Conservation (phyloP, 2,888 invertebrate species). For the Adineta ricciae region DNA sequence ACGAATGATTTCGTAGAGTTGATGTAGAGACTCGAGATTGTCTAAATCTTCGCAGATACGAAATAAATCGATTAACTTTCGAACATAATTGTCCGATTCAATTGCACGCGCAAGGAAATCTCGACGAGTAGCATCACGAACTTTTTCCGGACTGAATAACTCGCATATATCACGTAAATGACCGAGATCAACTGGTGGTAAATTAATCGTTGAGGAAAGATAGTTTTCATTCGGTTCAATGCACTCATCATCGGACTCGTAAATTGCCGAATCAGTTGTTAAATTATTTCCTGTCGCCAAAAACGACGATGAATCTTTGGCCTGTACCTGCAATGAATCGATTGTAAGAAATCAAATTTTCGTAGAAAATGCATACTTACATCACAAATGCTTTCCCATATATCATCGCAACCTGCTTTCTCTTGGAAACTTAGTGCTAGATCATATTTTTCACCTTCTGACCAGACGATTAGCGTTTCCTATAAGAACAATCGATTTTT, state of each 20-base stretch:
- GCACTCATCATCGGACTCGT: constrained; percentile 45
- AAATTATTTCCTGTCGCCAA: constrained; percentile 45
- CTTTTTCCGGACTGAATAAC: constrained; percentile 39
- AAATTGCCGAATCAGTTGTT: constrained; percentile 75
- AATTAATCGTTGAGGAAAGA: constrained; percentile 78
- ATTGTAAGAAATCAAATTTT: background rate
- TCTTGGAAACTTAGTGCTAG: constrained; percentile 98
- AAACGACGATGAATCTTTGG: constrained; percentile 75
- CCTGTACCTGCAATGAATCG: constrained; percentile 67
- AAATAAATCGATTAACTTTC: constrained; percentile 30
- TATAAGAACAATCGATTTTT: constrained; percentile 43
- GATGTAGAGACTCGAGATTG: constrained; percentile 73
- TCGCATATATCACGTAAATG: constrained; percentile 88
- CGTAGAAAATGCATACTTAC: constrained; percentile 51
- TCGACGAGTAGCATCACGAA: constrained; percentile 25
- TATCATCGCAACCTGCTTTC: constrained; percentile 98
- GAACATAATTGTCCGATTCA: constrained; percentile 24
- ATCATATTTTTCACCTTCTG: constrained; percentile 97
- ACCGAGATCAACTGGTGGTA: constrained; percentile 86
- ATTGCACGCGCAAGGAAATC: constrained; percentile 22
- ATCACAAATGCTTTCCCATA: constrained; percentile 99
- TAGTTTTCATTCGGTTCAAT: constrained; percentile 87
- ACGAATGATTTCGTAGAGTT: constrained; percentile 92
- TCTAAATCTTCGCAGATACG: constrained; percentile 69
- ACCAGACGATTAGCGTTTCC: constrained; percentile 99